phyloP scores from a whole-genome alignment of 2,113 vertebrate genomes.

The Cryptotis parvus region DNA sequence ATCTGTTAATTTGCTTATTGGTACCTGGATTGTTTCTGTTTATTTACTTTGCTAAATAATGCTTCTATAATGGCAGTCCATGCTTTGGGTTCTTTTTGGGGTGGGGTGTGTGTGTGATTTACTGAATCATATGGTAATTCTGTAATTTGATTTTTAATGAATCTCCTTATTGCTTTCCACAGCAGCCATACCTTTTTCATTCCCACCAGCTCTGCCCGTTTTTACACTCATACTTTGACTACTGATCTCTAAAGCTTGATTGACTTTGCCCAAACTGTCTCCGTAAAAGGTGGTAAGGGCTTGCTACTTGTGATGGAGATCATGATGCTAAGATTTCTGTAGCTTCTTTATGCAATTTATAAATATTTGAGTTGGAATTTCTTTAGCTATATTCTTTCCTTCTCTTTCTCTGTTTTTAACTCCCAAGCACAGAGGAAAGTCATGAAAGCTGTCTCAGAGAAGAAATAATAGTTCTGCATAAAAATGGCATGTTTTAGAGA shows the following conservation, averaged over 20 bases:
- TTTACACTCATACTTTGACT: background rate
- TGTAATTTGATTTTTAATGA: background rate
- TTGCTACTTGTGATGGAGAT: constrained; percentile 61
- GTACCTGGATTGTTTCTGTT: background rate
- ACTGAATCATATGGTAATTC: background rate
- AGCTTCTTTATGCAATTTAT: constrained; percentile 25
- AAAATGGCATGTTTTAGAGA: background rate
- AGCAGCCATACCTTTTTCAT: background rate
- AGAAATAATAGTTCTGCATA: constrained; percentile 53
- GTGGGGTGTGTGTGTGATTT: no score
- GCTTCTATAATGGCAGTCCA: background rate
- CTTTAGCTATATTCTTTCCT: background rate
- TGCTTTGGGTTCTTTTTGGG: background rate
- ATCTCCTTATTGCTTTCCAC: background rate
- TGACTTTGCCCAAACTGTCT: background rate
- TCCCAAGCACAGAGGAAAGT: constrained; percentile 42
- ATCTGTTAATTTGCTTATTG: background rate
- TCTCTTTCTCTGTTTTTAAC: background rate
- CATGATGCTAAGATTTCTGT: background rate
- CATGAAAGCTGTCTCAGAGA: constrained; percentile 21
- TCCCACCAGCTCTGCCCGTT: background rate
- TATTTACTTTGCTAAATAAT: background rate
- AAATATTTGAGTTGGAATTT: constrained; percentile 23
- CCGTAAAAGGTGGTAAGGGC: background rate
- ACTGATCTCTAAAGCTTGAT: background rate